A percentile compares a stretch with the other conserved stretches of the same genome.
phyloP scores from a whole-genome alignment of 37 sponge, comb jelly and placozoan species.

The Hexactinellida sp. region DNA sequence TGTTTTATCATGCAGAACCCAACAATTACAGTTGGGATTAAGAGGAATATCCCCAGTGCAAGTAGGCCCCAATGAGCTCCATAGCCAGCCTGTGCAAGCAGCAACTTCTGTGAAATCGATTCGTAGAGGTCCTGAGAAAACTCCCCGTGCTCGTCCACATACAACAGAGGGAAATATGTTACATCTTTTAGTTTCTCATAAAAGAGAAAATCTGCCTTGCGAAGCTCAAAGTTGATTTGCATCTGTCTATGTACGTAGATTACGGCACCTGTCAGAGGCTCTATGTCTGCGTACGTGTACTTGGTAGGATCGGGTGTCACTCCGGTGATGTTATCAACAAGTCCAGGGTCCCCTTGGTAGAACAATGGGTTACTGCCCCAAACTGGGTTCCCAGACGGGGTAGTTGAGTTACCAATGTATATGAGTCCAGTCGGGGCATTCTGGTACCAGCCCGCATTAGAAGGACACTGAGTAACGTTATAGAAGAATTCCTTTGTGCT shows the following conservation, averaged over 20 bases:
- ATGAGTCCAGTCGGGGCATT: background rate
- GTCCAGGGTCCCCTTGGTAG: background rate
- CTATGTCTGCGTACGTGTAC: constrained; percentile 3
- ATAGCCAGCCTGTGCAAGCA: background rate
- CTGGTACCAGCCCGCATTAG: background rate
- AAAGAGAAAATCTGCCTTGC: background rate
- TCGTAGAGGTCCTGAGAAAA: background rate
- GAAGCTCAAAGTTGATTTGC: background rate
- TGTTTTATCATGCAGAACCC: background rate
- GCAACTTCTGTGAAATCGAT: background rate
- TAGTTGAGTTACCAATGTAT: background rate
- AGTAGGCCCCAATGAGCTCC: background rate
- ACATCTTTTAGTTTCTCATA: background rate
- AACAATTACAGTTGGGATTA: background rate
- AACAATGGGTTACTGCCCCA: constrained; percentile 12
- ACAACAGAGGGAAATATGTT: background rate
- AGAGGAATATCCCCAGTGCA: background rate
- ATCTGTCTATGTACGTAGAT: background rate
- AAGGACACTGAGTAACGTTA: background rate
- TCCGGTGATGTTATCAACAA: background rate
- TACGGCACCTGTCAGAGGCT: background rate
- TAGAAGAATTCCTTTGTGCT: background rate
- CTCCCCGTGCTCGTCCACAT: constrained; percentile 8
- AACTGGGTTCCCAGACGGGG: background rate
- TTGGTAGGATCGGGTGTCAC: background rate